A percentile compares a stretch with the other conserved stretches of the same genome.
Evolutionary conservation across 2,888 invertebrate species (phyloP).

Genomic region (Perdita meconis): DNA sequence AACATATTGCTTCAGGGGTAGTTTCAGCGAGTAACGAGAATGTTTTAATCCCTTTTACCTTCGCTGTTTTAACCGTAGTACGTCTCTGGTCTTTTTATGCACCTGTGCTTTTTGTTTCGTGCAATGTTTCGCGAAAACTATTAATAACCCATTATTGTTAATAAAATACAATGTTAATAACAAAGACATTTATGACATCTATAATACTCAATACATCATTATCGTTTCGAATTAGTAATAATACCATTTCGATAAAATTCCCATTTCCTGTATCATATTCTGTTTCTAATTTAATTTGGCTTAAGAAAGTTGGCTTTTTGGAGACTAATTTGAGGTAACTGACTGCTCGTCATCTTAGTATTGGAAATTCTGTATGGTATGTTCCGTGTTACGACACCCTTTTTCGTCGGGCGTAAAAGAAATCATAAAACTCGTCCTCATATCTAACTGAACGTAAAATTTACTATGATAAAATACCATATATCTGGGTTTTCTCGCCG

Average conservation of each 20-base stretch:
- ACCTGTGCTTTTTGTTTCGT: neutral
- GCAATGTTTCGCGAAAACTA: too few relatives aligned
- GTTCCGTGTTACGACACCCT: constrained; percentile 12
- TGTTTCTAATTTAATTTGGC: too few relatives aligned
- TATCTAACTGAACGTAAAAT: constrained; percentile 35
- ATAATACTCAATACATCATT: too few relatives aligned
- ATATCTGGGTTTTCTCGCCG: neutral
- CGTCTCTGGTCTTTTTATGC: neutral
- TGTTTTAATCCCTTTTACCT: too few relatives aligned
- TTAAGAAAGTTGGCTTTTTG: neutral
- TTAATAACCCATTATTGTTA: too few relatives aligned
- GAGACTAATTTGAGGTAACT: neutral
- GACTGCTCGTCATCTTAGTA: neutral
- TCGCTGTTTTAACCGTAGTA: too few relatives aligned
- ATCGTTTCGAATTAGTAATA: too few relatives aligned
- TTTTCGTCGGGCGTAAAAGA: constrained; percentile 25
- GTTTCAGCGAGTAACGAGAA: too few relatives aligned
- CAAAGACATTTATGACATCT: too few relatives aligned
- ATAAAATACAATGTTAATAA: too few relatives aligned
- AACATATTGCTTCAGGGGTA: neutral
- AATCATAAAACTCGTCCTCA: constrained; percentile 25
- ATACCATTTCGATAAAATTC: too few relatives aligned
- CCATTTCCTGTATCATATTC: too few relatives aligned
- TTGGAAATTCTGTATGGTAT: neutral
- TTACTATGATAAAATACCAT: constrained; percentile 31